phyloP scores from a whole-genome alignment of 2,113 vertebrate genomes.

The Pagrus major region DNA sequence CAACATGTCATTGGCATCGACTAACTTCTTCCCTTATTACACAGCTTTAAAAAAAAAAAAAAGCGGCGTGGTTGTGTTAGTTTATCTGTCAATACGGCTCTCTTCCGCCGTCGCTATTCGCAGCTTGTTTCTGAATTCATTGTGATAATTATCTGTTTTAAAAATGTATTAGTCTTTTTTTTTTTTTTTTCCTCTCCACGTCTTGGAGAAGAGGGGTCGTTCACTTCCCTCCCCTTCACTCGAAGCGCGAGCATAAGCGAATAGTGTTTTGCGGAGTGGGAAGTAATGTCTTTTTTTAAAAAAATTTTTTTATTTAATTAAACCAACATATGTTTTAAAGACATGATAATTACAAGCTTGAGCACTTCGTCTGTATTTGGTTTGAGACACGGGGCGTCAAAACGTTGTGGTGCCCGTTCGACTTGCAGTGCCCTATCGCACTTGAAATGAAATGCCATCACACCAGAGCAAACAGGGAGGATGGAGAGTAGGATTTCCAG shows the following conservation, averaged over 20 bases:
- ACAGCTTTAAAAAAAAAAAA: slow-evolving; percentile 59
- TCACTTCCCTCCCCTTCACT: slow-evolving; percentile 31
- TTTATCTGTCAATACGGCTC: slow-evolving; percentile 38
- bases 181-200: slow-evolving; percentile 5
- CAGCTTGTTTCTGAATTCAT: slow-evolving; percentile 28
- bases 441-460: slow-evolving; percentile 78
- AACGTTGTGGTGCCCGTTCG: slow-evolving; percentile 50
- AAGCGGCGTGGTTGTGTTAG: slow-evolving; percentile 59
- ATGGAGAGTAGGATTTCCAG: slow-evolving; percentile 66
- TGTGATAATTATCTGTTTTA: slow-evolving; percentile 33
- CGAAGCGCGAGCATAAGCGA: slow-evolving; percentile 48
- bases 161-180: slow-evolving; percentile 42
- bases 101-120: background rate
- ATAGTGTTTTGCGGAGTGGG: slow-evolving; percentile 33
- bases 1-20: slow-evolving; percentile 79
- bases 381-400: slow-evolving; percentile 41
- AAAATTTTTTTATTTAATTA: background rate
- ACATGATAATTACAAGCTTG: too few species aligned
- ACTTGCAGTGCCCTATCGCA: slow-evolving; percentile 59
- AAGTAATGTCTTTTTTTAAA: slow-evolving; percentile 58
- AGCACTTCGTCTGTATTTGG: slow-evolving; percentile 64
- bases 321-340: slow-evolving; percentile 22
- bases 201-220: slow-evolving; percentile 35
- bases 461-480: slow-evolving; percentile 69
- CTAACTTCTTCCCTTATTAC: slow-evolving; percentile 80